phyloP scores from a whole-genome alignment of 2,797 vertebrate species.

The Hydrocynus forskahlii region DNA sequence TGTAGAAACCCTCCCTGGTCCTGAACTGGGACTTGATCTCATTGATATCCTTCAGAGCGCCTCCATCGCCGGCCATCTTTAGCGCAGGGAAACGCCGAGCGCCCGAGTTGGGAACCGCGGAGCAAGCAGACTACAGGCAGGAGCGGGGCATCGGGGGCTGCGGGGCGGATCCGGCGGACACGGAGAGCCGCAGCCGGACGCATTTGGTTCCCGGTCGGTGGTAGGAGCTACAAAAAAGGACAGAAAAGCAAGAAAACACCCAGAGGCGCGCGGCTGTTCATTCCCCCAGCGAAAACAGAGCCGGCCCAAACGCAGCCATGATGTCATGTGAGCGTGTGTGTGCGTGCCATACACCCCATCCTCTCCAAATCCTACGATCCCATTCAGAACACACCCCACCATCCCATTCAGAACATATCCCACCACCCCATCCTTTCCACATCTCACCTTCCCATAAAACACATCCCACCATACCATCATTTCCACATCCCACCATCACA shows the following conservation, averaged over 20 bases:
- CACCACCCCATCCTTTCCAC: too few relatives aligned
- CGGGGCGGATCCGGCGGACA: background rate
- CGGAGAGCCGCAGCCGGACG: background rate
- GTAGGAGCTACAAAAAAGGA: background rate
- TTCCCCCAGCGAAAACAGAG: background rate
- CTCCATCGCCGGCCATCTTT: conserved; percentile 87
- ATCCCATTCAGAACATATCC: too few relatives aligned
- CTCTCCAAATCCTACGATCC: background rate
- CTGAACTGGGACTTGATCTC: conserved; percentile 94
- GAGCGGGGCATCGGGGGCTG: conserved; percentile 49
- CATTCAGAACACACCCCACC: background rate
- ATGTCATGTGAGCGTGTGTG: background rate
- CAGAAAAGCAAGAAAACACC: background rate
- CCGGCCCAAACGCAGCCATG: background rate
- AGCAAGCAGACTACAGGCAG: conserved; percentile 59
- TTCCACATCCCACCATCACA: too few relatives aligned
- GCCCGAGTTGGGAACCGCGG: conserved; percentile 70
- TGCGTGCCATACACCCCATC: background rate
- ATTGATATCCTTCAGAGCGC: conserved; percentile 84
- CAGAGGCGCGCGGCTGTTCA: background rate
- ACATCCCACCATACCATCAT: too few relatives aligned
- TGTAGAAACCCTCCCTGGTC: conserved; percentile 92
- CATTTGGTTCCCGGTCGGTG: conserved; percentile 4
- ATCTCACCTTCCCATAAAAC: too few relatives aligned
- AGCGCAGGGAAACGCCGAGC: conserved; percentile 61